Conservation (phyloP, 2,888 invertebrate species). For the Drosophila kokeensis region DNA sequence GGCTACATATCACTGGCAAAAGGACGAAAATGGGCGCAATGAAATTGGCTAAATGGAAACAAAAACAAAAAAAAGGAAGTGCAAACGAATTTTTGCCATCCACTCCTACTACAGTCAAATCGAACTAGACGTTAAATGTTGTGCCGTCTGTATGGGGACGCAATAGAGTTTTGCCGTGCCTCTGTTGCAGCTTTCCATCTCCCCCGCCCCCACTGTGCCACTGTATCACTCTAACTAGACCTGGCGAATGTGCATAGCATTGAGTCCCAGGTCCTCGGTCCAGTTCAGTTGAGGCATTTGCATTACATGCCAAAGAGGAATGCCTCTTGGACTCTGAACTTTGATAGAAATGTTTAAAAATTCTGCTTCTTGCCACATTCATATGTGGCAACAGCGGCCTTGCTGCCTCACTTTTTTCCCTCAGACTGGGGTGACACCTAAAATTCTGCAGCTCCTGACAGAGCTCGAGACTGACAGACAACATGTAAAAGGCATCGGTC, state of each 20-base stretch:
- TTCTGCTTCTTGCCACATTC: conserved; percentile 23
- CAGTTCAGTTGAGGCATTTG: conserved; percentile 43
- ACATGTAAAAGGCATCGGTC: conserved; percentile 21
- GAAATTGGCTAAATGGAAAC: conserved; percentile 39
- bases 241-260: neutral
- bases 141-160: conserved; percentile 22
- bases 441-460: conserved; percentile 48
- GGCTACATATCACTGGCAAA: neutral
- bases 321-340: conserved; percentile 29
- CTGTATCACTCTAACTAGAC: neutral
- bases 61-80: neutral
- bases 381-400: neutral
- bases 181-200: conserved; percentile 3
- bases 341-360: conserved; percentile 72
- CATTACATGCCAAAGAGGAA: conserved; percentile 35
- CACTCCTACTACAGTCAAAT: conserved; percentile 35
- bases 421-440: conserved; percentile 45
- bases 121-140: conserved; percentile 56
- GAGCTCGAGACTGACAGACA: neutral
- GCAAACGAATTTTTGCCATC: conserved; percentile 40
- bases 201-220: neutral
- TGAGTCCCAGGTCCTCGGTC: conserved; percentile 1
- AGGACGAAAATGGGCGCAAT: neutral
- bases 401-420: neutral
- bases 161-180: neutral